phyloP scores from a whole-genome alignment of 2,113 vertebrate species.

The Periophthalmodon schlosseri region DNA sequence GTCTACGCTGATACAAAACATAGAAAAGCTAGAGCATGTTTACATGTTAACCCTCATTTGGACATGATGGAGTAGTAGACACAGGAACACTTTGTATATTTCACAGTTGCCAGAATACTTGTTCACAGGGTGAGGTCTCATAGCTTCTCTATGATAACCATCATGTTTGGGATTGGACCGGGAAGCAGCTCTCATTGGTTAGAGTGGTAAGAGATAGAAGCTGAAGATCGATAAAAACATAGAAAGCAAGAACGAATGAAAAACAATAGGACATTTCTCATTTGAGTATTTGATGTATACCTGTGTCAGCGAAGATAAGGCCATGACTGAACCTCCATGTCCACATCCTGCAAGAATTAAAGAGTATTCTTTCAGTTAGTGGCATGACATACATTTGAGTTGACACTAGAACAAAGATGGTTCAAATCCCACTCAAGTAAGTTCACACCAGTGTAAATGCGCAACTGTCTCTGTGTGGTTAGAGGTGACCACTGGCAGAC shows the following conservation, averaged over 20 bases:
- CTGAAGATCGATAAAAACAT: constrained; percentile 25
- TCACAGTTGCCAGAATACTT: background rate
- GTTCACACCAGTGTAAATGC: background rate
- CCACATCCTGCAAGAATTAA: background rate
- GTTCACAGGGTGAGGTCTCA: constrained; percentile 24
- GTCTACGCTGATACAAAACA: constrained; percentile 28
- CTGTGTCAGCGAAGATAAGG: constrained; percentile 19
- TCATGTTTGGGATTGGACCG: constrained; percentile 38
- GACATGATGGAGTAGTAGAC: constrained; percentile 12
- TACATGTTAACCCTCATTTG: constrained; percentile 21
- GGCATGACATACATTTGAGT: background rate
- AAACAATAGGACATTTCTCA: constrained; percentile 17
- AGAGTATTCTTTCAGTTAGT: constrained; percentile 11
- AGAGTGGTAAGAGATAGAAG: constrained; percentile 37
- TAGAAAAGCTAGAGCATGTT: constrained; percentile 31
- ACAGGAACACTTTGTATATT: constrained; percentile 1
- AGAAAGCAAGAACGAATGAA: constrained; percentile 9
- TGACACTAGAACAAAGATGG: background rate
- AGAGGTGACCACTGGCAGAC: background rate
- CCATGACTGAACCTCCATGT: constrained; percentile 18
- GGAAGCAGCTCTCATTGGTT: constrained; percentile 26
- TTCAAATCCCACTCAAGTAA: background rate
- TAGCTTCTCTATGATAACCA: constrained; percentile 44
- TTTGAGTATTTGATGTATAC: constrained; percentile 25
- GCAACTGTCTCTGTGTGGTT: background rate